A percentile compares a stretch with the other conserved stretches of the same genome.
Conservation (phyloP, 2,797 vertebrate genomes). For the Odontamblyopus lacepedii region DNA sequence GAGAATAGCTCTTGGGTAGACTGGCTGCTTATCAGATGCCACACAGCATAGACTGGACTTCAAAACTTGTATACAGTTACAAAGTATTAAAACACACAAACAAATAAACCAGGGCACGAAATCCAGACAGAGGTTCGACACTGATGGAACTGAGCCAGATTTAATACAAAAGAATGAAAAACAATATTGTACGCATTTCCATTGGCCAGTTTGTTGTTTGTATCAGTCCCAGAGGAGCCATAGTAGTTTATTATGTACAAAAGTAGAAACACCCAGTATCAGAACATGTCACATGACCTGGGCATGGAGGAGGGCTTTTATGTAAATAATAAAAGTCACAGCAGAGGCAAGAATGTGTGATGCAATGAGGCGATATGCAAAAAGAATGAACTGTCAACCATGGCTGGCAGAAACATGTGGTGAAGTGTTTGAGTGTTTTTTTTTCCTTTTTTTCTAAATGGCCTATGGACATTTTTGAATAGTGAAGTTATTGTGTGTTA, state of each 20-base stretch:
- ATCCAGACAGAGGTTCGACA: background rate
- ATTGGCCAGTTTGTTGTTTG: background rate
- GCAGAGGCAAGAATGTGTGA: conserved; percentile 1
- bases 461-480: background rate
- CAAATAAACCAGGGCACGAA: conserved; percentile 1
- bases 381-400: background rate
- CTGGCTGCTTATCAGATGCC: conserved; percentile 42
- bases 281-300: background rate
- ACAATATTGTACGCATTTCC: background rate
- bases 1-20: conserved; percentile 13
- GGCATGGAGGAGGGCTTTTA: background rate
- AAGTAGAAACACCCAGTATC: background rate
- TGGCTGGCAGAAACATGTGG: background rate
- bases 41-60: background rate
- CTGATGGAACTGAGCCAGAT: background rate
- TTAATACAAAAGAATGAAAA: background rate
- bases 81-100: background rate
- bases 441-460: background rate
- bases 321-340: background rate
- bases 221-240: background rate
- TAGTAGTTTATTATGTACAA: conserved; percentile 2
- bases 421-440: background rate
- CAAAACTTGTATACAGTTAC: background rate
- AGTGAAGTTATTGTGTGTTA: background rate
- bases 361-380: background rate